Percentiles rank a stretch among this genome's conserved stretches.
Evolutionary conservation across 2,113 vertebrate genomes (phyloP).

Genomic region (Callionymus lyra): DNA sequence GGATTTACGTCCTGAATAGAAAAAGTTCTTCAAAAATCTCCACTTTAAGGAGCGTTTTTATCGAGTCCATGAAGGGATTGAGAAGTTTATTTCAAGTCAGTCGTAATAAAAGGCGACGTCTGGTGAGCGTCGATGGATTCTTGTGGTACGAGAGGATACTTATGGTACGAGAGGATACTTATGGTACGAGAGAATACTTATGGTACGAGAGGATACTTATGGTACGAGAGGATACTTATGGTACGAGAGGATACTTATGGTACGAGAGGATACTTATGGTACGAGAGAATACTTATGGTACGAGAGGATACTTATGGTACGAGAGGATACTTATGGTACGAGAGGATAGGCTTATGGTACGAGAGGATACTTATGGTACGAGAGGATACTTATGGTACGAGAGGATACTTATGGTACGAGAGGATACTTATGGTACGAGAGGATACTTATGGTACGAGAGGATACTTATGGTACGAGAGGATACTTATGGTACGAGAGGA

Average conservation of each 20-base stretch:
- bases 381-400: constrained; percentile 2
- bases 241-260: constrained; percentile 3
- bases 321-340: constrained; percentile 2
- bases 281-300: constrained; percentile 3
- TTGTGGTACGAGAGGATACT: constrained; percentile 3
- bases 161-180: constrained; percentile 4
- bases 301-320: constrained; percentile 2
- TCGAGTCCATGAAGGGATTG: not conserved
- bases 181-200: constrained; percentile 1
- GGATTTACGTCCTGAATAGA: too few relatives aligned
- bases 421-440: constrained; percentile 2
- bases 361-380: constrained; percentile 3
- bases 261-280: constrained; percentile 2
- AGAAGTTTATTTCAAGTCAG: constrained; percentile 5
- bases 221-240: constrained; percentile 2
- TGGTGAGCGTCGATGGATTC: not conserved
- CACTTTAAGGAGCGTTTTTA: too few relatives aligned
- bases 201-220: constrained; percentile 2
- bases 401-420: constrained; percentile 2
- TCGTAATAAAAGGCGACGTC: constrained; percentile 1
- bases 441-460: constrained; percentile 2
- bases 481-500: constrained; percentile 3
- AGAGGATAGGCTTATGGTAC: too few relatives aligned
- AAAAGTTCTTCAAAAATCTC: too few relatives aligned
- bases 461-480: constrained; percentile 2